Evolutionary conservation across 1,140 invertebrate genomes (phyloP).

Genomic region (Camponotus vicinus): DNA sequence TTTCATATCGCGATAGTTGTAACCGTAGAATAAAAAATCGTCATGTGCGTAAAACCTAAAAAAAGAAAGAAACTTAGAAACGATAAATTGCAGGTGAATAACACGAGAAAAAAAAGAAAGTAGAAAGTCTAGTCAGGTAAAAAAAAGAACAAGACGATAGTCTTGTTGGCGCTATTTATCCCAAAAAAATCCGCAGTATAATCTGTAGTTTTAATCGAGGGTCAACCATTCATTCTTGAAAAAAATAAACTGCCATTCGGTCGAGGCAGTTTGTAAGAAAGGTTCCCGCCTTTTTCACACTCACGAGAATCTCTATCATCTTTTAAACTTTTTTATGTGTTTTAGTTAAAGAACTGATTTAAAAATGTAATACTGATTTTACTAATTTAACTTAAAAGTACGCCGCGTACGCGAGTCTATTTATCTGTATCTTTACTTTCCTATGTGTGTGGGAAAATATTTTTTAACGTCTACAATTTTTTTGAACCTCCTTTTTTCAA

Average conservation of each 20-base stretch:
- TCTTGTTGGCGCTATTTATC: conserved; percentile 65
- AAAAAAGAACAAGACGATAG: conserved; percentile 63
- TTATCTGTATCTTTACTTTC: neutral
- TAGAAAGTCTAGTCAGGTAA: conserved; percentile 80
- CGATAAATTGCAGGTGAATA: neutral
- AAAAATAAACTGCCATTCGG: conserved; percentile 62
- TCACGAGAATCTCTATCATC: conserved; percentile 60
- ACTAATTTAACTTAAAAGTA: neutral
- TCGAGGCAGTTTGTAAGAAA: conserved; percentile 74
- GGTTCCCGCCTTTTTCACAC: conserved; percentile 73
- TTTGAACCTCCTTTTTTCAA: neutral
- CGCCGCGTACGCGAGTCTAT: neutral
- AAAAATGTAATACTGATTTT: neutral
- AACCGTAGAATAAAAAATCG: neutral
- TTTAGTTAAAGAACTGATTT: conserved; percentile 24
- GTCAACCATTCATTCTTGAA: conserved; percentile 57
- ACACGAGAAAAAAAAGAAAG: conserved; percentile 63
- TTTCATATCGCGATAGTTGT: neutral
- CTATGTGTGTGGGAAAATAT: neutral
- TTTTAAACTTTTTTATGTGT: conserved; percentile 9
- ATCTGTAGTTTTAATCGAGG: conserved; percentile 76
- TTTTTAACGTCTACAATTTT: neutral
- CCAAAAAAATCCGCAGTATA: conserved; percentile 61
- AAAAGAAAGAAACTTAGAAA: conserved; percentile 36
- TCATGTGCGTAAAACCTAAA: neutral